Conservation (phyloP, 2,797 vertebrate species). For the Hydrocynus forskahlii region DNA sequence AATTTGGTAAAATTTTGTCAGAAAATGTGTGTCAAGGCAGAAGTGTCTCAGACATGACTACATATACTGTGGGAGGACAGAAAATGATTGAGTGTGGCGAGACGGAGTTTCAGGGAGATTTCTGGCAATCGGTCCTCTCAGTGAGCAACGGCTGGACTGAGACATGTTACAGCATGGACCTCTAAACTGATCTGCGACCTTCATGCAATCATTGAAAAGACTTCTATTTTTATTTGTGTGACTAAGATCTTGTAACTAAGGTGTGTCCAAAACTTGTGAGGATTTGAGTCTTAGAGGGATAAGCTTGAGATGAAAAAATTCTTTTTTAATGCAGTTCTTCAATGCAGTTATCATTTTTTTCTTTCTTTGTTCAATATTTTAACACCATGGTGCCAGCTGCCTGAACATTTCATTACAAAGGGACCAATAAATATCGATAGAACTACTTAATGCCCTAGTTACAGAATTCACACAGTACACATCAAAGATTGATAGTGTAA, state of each 20-base stretch:
- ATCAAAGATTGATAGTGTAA: no score
- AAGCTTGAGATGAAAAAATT: no score
- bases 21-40: constrained; percentile 25
- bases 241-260: constrained; percentile 21
- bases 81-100: constrained; percentile 16
- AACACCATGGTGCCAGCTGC: no score
- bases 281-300: not conserved
- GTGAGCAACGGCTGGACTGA: constrained; percentile 20
- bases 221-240: constrained; percentile 19
- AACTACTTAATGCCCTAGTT: no score
- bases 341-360: no score
- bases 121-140: not conserved
- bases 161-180: constrained; percentile 9
- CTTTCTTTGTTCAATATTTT: no score
- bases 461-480: no score
- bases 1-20: not conserved
- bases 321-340: no score
- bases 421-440: no score
- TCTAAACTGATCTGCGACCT: constrained; percentile 11
- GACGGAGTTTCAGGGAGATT: constrained; percentile 23
- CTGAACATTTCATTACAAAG: no score
- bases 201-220: not conserved
- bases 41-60: constrained; percentile 35
- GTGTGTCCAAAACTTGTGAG: not conserved
- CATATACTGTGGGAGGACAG: constrained; percentile 34